A percentile compares a stretch with the other conserved stretches of the same genome.
Conservation (phyloP, 2,888 invertebrate species). For the Podotricha telesiphe region DNA sequence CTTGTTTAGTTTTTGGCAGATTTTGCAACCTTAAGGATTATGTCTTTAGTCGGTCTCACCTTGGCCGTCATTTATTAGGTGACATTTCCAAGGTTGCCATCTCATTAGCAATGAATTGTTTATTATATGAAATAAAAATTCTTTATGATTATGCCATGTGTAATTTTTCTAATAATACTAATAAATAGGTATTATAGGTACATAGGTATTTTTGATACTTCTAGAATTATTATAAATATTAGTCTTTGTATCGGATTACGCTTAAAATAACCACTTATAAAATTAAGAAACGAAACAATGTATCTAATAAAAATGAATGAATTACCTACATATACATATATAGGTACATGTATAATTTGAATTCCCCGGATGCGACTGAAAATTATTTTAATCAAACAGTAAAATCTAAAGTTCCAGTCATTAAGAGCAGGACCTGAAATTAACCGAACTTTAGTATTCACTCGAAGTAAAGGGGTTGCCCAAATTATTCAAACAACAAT, state of each 20-base stretch:
- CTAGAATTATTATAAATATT: no score
- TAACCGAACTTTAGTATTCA: conserved; percentile 40
- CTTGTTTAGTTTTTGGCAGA: conserved; percentile 32
- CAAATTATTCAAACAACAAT: conserved; percentile 70
- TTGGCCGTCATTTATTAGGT: conserved; percentile 25
- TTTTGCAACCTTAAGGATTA: conserved; percentile 25
- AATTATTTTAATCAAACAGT: conserved; percentile 41
- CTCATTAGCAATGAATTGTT: conserved; percentile 18
- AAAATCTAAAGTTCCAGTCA: conserved; percentile 42
- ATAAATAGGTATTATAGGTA: no score
- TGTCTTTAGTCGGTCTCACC: conserved; percentile 27
- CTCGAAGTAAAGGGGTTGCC: conserved; percentile 61
- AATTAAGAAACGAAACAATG: conserved; percentile 14
- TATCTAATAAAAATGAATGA: conserved; percentile 18
- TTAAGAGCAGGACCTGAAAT: conserved; percentile 38
- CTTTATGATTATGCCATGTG: no score
- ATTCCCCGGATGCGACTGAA: conserved; percentile 25
- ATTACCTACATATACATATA: no score
- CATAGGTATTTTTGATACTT: no score
- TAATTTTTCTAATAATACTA: no score
- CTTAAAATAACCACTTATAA: conserved; percentile 2
- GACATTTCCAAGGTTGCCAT: conserved; percentile 11
- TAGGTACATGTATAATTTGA: conserved; percentile 17
- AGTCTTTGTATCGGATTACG: no score
- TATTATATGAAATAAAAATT: no score